Conservation (phyloP, 2,888 invertebrate species). For the Nebria salina region DNA sequence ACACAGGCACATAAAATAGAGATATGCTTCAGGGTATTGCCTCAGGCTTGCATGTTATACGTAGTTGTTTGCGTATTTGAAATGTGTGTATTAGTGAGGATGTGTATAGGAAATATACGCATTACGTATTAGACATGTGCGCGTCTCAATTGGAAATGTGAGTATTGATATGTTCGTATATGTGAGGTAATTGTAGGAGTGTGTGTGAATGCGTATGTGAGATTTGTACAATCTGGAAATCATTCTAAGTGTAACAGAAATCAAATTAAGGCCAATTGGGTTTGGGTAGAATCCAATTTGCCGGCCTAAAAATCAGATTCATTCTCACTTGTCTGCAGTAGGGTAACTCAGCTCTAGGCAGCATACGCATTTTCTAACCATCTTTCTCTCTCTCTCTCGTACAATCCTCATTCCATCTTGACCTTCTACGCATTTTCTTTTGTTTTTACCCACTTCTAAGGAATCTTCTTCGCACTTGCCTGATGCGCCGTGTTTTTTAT, state of each 20-base stretch:
- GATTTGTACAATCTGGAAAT: constrained; percentile 16
- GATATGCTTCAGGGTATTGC: background rate
- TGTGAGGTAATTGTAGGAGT: background rate
- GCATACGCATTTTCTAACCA: background rate
- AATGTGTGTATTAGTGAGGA: too few relatives aligned
- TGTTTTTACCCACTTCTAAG: constrained; percentile 13
- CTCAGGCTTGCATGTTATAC: background rate
- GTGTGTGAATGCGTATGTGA: constrained; percentile 11
- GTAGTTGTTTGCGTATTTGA: too few relatives aligned
- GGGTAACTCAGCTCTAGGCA: constrained; percentile 17
- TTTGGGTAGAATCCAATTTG: constrained; percentile 36
- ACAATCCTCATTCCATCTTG: background rate
- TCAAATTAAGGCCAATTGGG: constrained; percentile 39
- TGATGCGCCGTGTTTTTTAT: constrained; percentile 7
- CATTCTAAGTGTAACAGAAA: constrained; percentile 35
- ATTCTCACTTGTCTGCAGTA: constrained; percentile 33
- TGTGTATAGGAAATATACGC: too few relatives aligned
- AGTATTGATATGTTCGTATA: too few relatives aligned
- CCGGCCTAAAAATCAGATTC: constrained; percentile 40
- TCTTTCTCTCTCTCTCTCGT: background rate
- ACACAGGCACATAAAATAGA: background rate
- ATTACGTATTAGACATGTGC: background rate
- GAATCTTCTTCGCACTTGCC: constrained; percentile 11
- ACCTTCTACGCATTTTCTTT: background rate
- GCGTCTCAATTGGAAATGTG: background rate